These are phyloP conservation scores for Pangasius mekongensis DNA, from an alignment of 2,797 vertebrate genomes.

Conservation along the genomic window DNA sequence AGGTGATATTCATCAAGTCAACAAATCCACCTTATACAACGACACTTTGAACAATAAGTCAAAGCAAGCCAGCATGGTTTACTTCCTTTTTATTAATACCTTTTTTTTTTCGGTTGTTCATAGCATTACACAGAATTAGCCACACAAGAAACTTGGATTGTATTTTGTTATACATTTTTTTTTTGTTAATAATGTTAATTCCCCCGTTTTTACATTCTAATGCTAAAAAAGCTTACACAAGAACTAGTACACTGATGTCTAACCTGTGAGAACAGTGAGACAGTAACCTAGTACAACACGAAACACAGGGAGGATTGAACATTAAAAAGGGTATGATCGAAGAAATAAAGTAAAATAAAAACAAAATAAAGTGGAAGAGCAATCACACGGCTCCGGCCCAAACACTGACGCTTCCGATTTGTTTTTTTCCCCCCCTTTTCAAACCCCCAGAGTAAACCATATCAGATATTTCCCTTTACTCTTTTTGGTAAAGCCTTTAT, in stretches of 20 bases:
- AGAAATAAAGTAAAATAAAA: slow-evolving; percentile 60
- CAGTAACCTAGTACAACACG: slow-evolving; percentile 74
- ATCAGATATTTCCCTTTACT: slow-evolving; percentile 26
- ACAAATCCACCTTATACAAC: not conserved
- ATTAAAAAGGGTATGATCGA: not conserved
- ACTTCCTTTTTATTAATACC: slow-evolving; percentile 74
- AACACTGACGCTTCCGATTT: slow-evolving; percentile 42
- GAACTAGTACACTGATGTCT: slow-evolving; percentile 74
- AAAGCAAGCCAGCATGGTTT: slow-evolving; percentile 23
- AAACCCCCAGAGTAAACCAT: slow-evolving; percentile 9
- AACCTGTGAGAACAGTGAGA: slow-evolving; percentile 73
- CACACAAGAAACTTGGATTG: slow-evolving; percentile 76
- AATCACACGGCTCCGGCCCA: slow-evolving; percentile 62
- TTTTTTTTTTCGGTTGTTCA: slow-evolving; percentile 62
- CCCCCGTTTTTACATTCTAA: slow-evolving; percentile 71
- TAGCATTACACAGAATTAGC: slow-evolving; percentile 78
- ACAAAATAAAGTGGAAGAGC: slow-evolving; percentile 61
- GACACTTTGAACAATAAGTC: slow-evolving; percentile 14
- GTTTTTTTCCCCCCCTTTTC: slow-evolving; percentile 24
- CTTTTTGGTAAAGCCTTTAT: slow-evolving; percentile 60
- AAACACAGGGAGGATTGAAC: slow-evolving; percentile 57
- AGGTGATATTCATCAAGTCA: not conserved
- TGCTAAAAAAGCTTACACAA: slow-evolving; percentile 75
- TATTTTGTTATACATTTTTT: slow-evolving; percentile 63
- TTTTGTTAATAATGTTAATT: slow-evolving; percentile 72